Conservation (phyloP, 2,888 invertebrate species). For the Drosophila bunnanda region DNA sequence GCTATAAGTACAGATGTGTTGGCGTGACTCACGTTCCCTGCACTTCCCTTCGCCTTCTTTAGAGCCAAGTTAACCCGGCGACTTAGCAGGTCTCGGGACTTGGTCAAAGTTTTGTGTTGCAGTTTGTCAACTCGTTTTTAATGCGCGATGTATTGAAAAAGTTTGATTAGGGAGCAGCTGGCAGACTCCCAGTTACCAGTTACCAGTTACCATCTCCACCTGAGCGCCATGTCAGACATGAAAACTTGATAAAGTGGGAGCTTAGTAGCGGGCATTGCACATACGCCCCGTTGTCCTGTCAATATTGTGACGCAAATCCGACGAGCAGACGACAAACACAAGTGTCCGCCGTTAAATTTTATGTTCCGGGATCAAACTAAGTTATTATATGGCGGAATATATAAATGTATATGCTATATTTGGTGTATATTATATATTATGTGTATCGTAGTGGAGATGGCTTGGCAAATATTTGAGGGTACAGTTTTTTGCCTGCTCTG, state of each 20-base stretch:
- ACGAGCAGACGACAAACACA: constrained; percentile 52
- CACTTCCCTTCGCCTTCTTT: neutral
- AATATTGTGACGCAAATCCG: constrained; percentile 66
- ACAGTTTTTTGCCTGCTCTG: constrained; percentile 33
- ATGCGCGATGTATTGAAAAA: constrained; percentile 72
- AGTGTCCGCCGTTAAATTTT: constrained; percentile 68
- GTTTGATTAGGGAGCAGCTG: constrained; percentile 71
- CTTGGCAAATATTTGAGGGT: constrained; percentile 54
- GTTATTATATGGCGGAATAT: constrained; percentile 49
- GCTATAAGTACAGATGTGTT: constrained; percentile 11
- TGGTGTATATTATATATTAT: constrained; percentile 11
- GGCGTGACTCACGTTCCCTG: constrained; percentile 27
- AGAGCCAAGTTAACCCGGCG: constrained; percentile 36
- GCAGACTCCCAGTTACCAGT: constrained; percentile 32
- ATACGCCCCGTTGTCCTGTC: constrained; percentile 52
- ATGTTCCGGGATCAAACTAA: constrained; percentile 70
- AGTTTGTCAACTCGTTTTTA: constrained; percentile 63
- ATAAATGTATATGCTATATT: constrained; percentile 21
- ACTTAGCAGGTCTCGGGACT: constrained; percentile 51
- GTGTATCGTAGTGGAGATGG: constrained; percentile 6
- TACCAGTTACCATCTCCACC: constrained; percentile 39
- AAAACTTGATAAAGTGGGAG: constrained; percentile 42
- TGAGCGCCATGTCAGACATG: constrained; percentile 54
- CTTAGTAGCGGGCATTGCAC: constrained; percentile 18
- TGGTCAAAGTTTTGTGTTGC: constrained; percentile 69